phyloP scores from a whole-genome alignment of 2,888 invertebrate species.

The Dichetophora obliterata region DNA sequence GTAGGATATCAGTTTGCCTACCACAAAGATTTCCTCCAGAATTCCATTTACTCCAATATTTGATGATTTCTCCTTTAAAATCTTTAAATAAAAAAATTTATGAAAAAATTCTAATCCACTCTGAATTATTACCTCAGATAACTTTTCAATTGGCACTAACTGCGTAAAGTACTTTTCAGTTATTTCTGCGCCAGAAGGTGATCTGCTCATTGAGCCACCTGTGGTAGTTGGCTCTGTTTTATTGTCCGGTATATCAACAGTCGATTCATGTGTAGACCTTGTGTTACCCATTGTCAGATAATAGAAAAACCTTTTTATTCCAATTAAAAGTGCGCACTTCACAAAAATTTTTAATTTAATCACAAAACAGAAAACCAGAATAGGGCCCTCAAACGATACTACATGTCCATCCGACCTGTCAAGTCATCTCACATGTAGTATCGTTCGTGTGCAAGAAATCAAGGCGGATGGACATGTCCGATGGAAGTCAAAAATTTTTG shows the following conservation, averaged over 20 bases:
- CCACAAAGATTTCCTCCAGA: conserved; percentile 72
- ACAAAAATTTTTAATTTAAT: conserved; percentile 12
- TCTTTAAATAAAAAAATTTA: conserved; percentile 66
- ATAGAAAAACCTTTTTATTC: neutral
- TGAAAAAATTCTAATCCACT: neutral
- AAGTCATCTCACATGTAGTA: too few relatives aligned
- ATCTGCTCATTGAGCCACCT: conserved; percentile 70
- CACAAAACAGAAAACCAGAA: conserved; percentile 1
- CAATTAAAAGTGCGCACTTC: neutral
- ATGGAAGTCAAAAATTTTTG: too few relatives aligned
- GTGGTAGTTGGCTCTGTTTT: conserved; percentile 20
- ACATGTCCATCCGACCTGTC: too few relatives aligned
- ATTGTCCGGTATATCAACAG: neutral
- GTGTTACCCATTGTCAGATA: conserved; percentile 26
- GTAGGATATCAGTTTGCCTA: conserved; percentile 48
- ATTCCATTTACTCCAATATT: conserved; percentile 81
- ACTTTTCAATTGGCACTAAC: conserved; percentile 81
- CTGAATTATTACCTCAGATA: conserved; percentile 73
- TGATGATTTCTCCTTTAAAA: conserved; percentile 78
- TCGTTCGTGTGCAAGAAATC: too few relatives aligned
- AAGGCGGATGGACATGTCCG: too few relatives aligned
- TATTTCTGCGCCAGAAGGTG: conserved; percentile 78
- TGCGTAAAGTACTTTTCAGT: conserved; percentile 76
- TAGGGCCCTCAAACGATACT: too few relatives aligned
- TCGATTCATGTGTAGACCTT: conserved; percentile 30